phyloP scores from a whole-genome alignment of 2,113 vertebrate genomes.

The Callopanchax toddi region DNA sequence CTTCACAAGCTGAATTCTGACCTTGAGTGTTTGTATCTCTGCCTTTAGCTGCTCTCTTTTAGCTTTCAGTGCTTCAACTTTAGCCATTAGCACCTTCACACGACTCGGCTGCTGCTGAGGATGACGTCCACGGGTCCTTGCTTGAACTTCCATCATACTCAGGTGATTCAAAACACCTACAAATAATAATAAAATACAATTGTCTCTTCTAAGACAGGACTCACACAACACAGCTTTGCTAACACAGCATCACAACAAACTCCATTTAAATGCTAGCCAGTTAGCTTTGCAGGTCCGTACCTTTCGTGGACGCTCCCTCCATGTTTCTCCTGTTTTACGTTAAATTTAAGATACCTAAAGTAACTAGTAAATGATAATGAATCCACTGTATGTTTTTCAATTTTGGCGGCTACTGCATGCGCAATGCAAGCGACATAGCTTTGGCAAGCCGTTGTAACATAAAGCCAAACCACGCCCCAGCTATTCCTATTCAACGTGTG shows the following conservation, averaged over 20 bases:
- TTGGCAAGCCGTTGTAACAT: not conserved
- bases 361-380: too few relatives aligned
- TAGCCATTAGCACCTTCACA: slow-evolving; percentile 54
- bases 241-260: slow-evolving; percentile 1
- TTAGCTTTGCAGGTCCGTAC: slow-evolving; percentile 7
- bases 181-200: not conserved
- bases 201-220: too few relatives aligned
- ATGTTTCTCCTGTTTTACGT: not conserved
- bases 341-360: not conserved
- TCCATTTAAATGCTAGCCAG: not conserved
- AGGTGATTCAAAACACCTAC: slow-evolving; percentile 71
- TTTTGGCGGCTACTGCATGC: slow-evolving; percentile 46
- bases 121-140: slow-evolving; percentile 13
- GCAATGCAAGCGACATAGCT: not conserved
- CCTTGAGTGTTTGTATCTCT: slow-evolving; percentile 57
- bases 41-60: slow-evolving; percentile 67
- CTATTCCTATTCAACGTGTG: too few relatives aligned
- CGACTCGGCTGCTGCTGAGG: slow-evolving; percentile 40
- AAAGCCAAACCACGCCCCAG: not conserved
- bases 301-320: slow-evolving; percentile 25
- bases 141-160: slow-evolving; percentile 59
- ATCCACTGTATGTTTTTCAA: slow-evolving; percentile 19
- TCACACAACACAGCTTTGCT: too few relatives aligned
- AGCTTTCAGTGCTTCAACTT: slow-evolving; percentile 46
- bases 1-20: not conserved